These are phyloP conservation scores for Pseudochromis fuscus DNA, from an alignment of 2,797 vertebrate species.

Conservation along the genomic window DNA sequence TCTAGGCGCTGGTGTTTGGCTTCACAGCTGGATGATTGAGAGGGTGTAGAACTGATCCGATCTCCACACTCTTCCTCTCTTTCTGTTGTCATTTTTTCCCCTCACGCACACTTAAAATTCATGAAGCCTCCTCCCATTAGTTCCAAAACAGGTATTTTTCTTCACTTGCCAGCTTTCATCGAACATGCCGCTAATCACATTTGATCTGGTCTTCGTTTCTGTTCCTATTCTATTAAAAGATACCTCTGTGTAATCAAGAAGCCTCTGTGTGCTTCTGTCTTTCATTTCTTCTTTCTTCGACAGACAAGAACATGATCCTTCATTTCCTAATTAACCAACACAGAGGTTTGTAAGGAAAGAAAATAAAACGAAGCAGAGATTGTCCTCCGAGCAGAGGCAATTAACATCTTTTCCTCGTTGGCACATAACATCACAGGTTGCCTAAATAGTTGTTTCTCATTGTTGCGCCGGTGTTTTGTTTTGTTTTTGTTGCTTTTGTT, in stretches of 20 bases:
- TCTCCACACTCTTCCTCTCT: constrained; percentile 46
- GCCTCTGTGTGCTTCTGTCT: constrained; percentile 40
- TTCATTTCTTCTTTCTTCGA: constrained; percentile 41
- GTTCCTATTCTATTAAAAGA: constrained; percentile 68
- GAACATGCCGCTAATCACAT: constrained; percentile 65
- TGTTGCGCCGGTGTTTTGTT: constrained; percentile 51
- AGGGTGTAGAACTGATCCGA: constrained; percentile 64
- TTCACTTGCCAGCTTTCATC: constrained; percentile 54
- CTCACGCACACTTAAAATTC: constrained; percentile 56
- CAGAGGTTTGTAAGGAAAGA: constrained; percentile 37
- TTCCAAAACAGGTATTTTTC: constrained; percentile 67
- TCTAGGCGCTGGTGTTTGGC: constrained; percentile 70
- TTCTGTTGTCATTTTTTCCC: constrained; percentile 38
- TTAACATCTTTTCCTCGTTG: constrained; percentile 72
- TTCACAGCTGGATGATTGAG: constrained; percentile 75
- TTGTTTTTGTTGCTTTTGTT: constrained; percentile 2
- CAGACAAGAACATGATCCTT: constrained; percentile 65
- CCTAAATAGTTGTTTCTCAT: constrained; percentile 72
- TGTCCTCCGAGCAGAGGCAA: constrained; percentile 67
- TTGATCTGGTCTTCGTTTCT: constrained; percentile 63
- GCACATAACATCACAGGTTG: constrained; percentile 61
- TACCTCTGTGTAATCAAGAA: constrained; percentile 64
- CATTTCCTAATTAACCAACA: constrained; percentile 76
- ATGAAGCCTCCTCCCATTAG: constrained; percentile 60
- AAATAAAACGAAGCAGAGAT: constrained; percentile 45